Evolutionary conservation across 2,888 invertebrate genomes (phyloP), one percentile per base, ranked within the genome.

Genomic region (Cheilosia variabilis): DNA sequence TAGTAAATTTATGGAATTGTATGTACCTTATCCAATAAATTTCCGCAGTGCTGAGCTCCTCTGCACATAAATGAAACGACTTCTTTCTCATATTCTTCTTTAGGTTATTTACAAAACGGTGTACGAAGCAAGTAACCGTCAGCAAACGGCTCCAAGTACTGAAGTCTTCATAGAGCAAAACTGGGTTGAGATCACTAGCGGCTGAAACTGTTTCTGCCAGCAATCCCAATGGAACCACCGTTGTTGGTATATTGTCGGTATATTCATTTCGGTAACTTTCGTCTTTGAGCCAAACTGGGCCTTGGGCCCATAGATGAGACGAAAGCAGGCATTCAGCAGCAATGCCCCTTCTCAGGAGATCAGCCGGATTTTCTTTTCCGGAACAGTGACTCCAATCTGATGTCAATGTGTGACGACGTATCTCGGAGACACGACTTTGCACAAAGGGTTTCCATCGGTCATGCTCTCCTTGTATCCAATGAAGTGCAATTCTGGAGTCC

Each of bases 11-110:
- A 4, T 34, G 22, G 10, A 22, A 22, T 37, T 66, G 52, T 15
- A 62, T 13, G 31, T 73, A 73, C 72, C 73, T 63, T 15, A 73
- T 7, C 63, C 62, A 63, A 34, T 73, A 45, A 17, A 1, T 2
- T 34, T 73, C 63, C 9, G 63, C 37, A 7, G n/a, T 1, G 10
- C 19, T 43, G 1, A 73, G 6, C n/a, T 73, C 72, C 1, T 10
- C 22, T 37, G 34, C 52, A 52, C 22, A 19, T n/a, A 52, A 41
- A 3, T 34, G 34, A 3, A 34, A 2, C 2, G 43, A n/a, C 13
- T 15, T 15, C 15, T 15, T n/a, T 15, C n/a, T n/a, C 43, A n/a
- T 13, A 15, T n/a, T n/a, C 4, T 43, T 43, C 43, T 34, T 34
- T 2, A 3, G 4, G 5, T 2, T 4, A 5, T 43, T n/a, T n/a